Percentiles rank a stretch among this genome's conserved stretches.
Evolutionary conservation across 2,113 vertebrate genomes (phyloP).

Genomic region (Malurus melanocephalus): DNA sequence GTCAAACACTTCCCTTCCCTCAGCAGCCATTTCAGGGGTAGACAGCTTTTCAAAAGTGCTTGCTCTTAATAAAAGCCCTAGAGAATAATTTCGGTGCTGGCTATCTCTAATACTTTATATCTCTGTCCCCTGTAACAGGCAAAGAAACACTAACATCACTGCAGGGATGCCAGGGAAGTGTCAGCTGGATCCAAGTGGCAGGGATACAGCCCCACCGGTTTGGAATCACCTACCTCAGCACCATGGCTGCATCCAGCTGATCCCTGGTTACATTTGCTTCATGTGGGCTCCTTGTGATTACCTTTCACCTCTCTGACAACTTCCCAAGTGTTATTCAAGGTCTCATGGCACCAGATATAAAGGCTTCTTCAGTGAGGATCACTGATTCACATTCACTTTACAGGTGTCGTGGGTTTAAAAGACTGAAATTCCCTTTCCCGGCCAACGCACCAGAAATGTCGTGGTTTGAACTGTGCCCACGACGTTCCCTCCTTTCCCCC

Average conservation of each 20-base stretch:
- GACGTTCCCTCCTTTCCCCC: no score
- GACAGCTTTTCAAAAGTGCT: neutral
- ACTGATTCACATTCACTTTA: neutral
- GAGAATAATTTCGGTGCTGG: neutral
- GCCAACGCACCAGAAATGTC: no score
- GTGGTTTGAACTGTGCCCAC: no score
- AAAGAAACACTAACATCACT: neutral
- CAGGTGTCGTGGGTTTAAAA: no score
- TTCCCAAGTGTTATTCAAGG: neutral
- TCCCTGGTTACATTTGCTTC: neutral
- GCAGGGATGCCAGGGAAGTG: neutral
- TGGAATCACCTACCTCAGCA: neutral
- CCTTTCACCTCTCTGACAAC: neutral
- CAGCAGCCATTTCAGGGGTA: neutral
- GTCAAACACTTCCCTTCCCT: neutral
- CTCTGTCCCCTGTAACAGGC: neutral
- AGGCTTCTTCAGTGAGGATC: neutral
- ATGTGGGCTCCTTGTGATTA: neutral
- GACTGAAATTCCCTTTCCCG: no score
- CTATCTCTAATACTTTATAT: neutral
- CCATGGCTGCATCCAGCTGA: neutral
- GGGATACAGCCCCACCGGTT: accelerated
- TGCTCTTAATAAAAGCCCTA: neutral
- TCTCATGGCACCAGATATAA: neutral
- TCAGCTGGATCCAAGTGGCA: neutral